phyloP scores from a whole-genome alignment of 2,113 vertebrate species.

The Caranx ignobilis region DNA sequence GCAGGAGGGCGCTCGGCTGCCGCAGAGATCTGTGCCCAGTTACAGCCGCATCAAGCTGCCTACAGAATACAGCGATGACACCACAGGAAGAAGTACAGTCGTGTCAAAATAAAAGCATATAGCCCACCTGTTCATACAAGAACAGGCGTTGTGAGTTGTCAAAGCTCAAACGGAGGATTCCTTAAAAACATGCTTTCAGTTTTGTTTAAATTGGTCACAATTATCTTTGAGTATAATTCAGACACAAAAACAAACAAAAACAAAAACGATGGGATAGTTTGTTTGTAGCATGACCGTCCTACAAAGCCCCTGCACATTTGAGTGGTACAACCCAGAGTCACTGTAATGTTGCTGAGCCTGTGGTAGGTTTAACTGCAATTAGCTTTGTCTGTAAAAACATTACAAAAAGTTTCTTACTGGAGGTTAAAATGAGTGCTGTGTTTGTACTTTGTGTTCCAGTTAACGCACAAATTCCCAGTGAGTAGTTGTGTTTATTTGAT shows the following conservation, averaged over 20 bases:
- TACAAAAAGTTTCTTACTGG: neutral
- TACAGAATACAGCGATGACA: rapidly evolving
- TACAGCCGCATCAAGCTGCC: slow-evolving; percentile 20
- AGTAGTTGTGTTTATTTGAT: neutral
- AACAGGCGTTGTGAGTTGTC: neutral
- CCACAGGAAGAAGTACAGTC: rapidly evolving
- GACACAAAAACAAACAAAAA: too few species aligned
- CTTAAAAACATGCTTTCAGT: neutral
- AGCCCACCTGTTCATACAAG: neutral
- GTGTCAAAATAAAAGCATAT: slow-evolving; percentile 50
- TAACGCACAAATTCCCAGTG: neutral
- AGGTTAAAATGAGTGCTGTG: neutral
- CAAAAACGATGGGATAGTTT: too few species aligned
- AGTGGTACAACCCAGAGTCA: neutral
- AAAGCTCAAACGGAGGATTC: neutral
- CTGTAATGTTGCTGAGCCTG: neutral
- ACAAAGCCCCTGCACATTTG: neutral
- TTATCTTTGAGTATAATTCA: too few species aligned
- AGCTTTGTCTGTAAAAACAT: neutral
- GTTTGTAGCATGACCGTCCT: too few species aligned
- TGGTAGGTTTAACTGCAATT: neutral
- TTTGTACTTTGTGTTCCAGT: neutral
- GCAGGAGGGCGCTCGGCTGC: slow-evolving; percentile 53
- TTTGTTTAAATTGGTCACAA: too few species aligned
- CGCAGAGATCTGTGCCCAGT: slow-evolving; percentile 31